phyloP scores from a whole-genome alignment of 2,113 vertebrate species.

The Mesoclemmys tuberculata region DNA sequence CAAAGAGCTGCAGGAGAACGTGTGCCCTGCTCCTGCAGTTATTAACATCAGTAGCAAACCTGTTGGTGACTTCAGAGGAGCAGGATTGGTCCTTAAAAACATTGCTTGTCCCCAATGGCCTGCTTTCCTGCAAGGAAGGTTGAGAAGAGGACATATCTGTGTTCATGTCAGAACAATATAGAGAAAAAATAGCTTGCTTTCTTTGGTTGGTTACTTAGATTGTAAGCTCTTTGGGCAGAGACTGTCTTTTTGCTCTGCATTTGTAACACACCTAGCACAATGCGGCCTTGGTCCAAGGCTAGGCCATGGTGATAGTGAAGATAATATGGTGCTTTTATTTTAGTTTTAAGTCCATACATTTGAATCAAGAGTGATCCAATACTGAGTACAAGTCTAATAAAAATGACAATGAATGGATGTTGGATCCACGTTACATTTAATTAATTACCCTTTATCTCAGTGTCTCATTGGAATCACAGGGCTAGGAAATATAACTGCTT shows the following conservation, averaged over 20 bases:
- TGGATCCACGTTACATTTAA: not conserved
- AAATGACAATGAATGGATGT: not conserved
- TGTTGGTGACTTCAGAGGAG: not conserved
- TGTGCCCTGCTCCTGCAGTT: not conserved
- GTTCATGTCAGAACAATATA: not conserved
- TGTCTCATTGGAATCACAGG: not conserved
- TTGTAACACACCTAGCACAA: not conserved
- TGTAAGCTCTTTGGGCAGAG: not conserved
- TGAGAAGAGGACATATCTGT: not conserved
- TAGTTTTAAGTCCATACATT: not conserved
- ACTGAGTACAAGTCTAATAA: not conserved
- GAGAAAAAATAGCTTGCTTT: not conserved
- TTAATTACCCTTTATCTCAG: not conserved
- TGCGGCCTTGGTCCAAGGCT: not conserved
- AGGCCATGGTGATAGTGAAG: not conserved
- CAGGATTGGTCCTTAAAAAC: not conserved
- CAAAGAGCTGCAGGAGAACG: not conserved
- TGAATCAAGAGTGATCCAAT: not conserved
- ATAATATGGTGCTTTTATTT: not conserved
- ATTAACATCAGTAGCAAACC: not conserved
- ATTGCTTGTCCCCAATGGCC: not conserved
- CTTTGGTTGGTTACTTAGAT: not conserved
- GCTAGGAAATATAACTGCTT: not conserved
- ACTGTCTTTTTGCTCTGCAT: not conserved
- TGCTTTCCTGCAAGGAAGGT: not conserved